Conservation (phyloP, 2,888 invertebrate genomes). For the Acheta domesticus region DNA sequence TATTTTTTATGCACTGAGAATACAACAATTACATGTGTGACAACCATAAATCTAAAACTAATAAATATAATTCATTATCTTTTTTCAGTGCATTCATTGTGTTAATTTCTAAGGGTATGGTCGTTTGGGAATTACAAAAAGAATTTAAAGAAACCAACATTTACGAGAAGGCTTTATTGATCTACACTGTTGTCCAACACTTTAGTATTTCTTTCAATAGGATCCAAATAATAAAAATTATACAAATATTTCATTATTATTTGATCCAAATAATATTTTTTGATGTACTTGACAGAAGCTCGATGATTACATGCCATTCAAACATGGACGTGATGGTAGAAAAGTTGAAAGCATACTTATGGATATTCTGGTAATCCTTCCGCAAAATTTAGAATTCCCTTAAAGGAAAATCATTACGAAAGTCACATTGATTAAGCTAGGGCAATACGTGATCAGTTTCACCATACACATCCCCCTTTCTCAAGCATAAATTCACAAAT, state of each 20-base stretch:
- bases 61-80: too few species aligned
- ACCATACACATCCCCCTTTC: background rate
- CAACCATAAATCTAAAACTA: too few species aligned
- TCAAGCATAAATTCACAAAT: background rate
- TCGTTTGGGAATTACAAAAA: too few species aligned
- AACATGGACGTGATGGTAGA: background rate
- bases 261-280: background rate
- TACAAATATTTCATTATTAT: background rate
- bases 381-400: background rate
- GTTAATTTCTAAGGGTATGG: too few species aligned
- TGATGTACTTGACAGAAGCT: conserved; percentile 21
- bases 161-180: too few species aligned
- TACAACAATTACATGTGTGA: too few species aligned
- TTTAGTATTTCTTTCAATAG: too few species aligned
- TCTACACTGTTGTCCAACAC: too few species aligned
- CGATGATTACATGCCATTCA: background rate
- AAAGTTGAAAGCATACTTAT: conserved; percentile 3
- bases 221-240: too few species aligned
- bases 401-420: background rate
- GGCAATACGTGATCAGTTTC: background rate
- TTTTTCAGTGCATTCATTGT: too few species aligned
- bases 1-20: too few species aligned
- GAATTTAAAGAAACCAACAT: too few species aligned
- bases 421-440: background rate
- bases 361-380: background rate